Conservation (phyloP, 2,888 invertebrate species). For the Ligdia adustata region DNA sequence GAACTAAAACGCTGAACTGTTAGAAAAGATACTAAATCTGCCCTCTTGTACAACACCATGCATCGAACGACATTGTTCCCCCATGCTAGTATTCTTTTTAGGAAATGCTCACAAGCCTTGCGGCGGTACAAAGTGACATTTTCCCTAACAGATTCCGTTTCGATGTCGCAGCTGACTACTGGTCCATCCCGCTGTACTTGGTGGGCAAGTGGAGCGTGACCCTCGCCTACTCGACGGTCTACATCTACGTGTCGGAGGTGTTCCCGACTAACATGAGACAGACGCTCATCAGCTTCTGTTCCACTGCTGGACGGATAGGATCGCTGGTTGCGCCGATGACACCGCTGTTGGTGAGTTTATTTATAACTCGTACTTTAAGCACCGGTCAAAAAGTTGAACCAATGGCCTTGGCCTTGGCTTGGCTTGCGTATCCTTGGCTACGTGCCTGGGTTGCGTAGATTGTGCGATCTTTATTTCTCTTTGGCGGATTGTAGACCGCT, state of each 20-base stretch:
- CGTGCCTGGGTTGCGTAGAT: too few species aligned
- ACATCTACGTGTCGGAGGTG: conserved; percentile 88
- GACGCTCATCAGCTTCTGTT: conserved; percentile 87
- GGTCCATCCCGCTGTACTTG: conserved; percentile 84
- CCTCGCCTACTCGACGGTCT: conserved; percentile 86
- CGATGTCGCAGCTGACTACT: conserved; percentile 68
- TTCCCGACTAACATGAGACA: conserved; percentile 88
- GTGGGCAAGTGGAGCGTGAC: conserved; percentile 87
- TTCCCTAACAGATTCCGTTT: conserved; percentile 38
- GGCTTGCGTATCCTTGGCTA: too few species aligned
- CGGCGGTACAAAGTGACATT: conserved; percentile 28
- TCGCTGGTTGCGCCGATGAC: conserved; percentile 87
- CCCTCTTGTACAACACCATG: too few species aligned
- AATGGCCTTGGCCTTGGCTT: too few species aligned
- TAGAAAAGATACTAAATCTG: too few species aligned
- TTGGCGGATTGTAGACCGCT: too few species aligned
- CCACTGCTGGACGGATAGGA: conserved; percentile 87
- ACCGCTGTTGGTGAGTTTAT: conserved; percentile 83
- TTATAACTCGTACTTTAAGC: too few species aligned
- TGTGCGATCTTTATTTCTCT: too few species aligned
- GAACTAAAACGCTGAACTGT: too few species aligned
- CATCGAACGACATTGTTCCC: too few species aligned
- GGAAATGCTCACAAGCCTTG: conserved; percentile 23
- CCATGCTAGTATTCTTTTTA: background rate
- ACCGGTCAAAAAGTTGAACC: too few species aligned